Conservation (phyloP, 2,113 vertebrate genomes). For the Burhinus oedicnemus region DNA sequence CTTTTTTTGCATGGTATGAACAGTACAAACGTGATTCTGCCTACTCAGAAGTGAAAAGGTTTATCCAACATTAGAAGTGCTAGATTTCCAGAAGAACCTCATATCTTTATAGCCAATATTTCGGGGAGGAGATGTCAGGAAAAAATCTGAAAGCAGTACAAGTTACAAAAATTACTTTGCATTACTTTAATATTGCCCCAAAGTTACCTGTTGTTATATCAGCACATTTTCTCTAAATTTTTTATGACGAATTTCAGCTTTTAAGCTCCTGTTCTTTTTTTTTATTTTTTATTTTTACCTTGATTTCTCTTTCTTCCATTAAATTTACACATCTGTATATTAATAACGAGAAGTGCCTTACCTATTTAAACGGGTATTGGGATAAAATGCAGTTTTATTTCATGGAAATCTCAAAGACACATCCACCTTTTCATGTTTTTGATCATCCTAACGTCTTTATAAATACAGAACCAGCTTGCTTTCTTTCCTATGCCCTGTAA, state of each 20-base stretch:
- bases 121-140: neutral
- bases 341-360: neutral
- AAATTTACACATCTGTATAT: neutral
- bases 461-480: neutral
- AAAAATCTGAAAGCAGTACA: neutral
- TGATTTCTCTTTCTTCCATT: neutral
- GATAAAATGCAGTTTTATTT: neutral
- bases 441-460: neutral
- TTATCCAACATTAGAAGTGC: neutral
- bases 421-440: neutral
- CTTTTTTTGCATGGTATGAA: neutral
- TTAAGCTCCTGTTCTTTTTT: neutral
- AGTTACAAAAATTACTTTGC: neutral
- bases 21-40: neutral
- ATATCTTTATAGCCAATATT: neutral
- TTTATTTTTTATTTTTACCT: neutral
- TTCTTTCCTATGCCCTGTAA: neutral
- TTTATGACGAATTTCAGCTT: neutral
- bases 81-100: neutral
- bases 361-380: neutral
- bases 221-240: neutral
- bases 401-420: neutral
- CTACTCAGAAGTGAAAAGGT: neutral
- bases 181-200: neutral
- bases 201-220: neutral